Percentiles rank a stretch among this genome's conserved stretches.
Conservation (phyloP, 2,888 invertebrate genomes). For the Limnephilus auricula region DNA sequence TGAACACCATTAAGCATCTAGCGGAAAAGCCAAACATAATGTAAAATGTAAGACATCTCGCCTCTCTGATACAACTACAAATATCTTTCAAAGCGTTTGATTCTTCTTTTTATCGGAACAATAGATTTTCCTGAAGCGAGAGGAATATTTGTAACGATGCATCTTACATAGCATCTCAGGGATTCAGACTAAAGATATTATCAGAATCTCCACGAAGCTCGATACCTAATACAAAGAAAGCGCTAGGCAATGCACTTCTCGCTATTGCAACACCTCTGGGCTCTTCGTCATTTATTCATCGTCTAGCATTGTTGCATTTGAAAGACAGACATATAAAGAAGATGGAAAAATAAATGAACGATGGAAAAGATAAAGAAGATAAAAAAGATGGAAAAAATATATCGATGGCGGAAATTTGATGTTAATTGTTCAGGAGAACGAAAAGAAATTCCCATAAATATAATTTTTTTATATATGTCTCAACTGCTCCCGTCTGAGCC, state of each 20-base stretch:
- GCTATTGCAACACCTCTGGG: not conserved
- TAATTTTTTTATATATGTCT: no score
- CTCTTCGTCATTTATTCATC: not conserved
- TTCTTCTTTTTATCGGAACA: not conserved
- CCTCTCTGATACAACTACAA: not conserved
- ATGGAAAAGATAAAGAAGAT: not conserved
- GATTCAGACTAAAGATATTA: not conserved
- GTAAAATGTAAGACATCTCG: not conserved
- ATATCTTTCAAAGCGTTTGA: not conserved
- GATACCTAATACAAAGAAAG: not conserved
- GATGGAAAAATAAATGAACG: not conserved
- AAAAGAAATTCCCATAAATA: no score
- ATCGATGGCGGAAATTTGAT: no score
- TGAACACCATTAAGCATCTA: not conserved
- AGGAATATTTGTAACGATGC: not conserved
- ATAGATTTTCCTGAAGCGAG: not conserved
- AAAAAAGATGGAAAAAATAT: no score
- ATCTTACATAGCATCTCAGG: not conserved
- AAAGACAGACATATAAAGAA: not conserved
- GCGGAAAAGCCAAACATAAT: not conserved
- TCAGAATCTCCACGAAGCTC: not conserved
- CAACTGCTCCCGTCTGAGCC: no score
- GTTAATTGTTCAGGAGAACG: no score
- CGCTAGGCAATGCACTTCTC: not conserved
- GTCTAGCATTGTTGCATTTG: not conserved